phyloP scores from a whole-genome alignment of 2,113 vertebrate species.

The Noctilio leporinus region DNA sequence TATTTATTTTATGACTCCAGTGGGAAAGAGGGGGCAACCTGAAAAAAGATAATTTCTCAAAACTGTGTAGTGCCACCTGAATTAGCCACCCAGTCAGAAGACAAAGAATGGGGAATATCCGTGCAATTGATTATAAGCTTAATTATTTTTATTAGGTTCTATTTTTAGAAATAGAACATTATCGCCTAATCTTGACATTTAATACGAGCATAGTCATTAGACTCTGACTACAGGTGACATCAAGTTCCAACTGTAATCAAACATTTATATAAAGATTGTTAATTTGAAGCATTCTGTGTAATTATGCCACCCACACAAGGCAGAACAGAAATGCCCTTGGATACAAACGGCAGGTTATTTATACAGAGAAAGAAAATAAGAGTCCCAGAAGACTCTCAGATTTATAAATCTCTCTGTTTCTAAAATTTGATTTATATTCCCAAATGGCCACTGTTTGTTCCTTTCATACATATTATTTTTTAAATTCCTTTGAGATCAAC shows the following conservation, averaged over 20 bases:
- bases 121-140: constrained; percentile 39
- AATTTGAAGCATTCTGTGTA: constrained; percentile 28
- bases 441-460: neutral
- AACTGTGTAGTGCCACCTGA: neutral
- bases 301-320: constrained; percentile 24
- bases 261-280: constrained; percentile 37
- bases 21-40: neutral
- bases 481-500: constrained; percentile 28
- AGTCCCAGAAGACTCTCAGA: neutral
- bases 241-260: constrained; percentile 42
- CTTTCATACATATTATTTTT: constrained; percentile 54
- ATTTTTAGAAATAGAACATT: constrained; percentile 44
- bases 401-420: neutral
- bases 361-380: constrained; percentile 36
- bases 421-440: constrained; percentile 37
- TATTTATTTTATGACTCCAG: neutral
- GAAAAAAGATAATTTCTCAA: constrained; percentile 15
- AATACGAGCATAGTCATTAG: constrained; percentile 15
- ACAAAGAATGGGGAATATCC: neutral
- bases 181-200: constrained; percentile 56
- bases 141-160: constrained; percentile 44
- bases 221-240: neutral
- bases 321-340: constrained; percentile 35
- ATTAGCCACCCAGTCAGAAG: neutral
- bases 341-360: constrained; percentile 54